phyloP scores from a whole-genome alignment of 2,797 vertebrate species.

The Morelia viridis region DNA sequence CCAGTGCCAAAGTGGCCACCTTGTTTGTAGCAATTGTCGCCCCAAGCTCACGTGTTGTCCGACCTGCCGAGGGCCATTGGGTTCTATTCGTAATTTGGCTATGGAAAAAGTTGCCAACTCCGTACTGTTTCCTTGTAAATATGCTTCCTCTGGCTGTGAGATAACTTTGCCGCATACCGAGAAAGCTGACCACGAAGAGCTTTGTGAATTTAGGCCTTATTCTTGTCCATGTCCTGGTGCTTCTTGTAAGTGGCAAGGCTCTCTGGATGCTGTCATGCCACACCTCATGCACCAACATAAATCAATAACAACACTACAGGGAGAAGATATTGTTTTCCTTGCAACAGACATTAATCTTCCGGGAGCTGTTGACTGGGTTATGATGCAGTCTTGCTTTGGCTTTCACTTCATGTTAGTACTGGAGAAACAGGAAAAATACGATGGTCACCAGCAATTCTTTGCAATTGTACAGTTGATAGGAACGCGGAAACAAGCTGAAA shows the following conservation, averaged over 20 bases:
- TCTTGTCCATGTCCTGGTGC: conserved; percentile 96
- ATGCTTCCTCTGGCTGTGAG: conserved; percentile 94
- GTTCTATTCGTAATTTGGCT: conserved; percentile 98
- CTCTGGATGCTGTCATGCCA: conserved; percentile 95
- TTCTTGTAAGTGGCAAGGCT: conserved; percentile 98
- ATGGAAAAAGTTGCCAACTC: conserved; percentile 99
- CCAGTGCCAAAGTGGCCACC: conserved; percentile 98
- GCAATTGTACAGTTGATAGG: conserved; percentile 94
- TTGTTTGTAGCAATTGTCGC: conserved; percentile 98
- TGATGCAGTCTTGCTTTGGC: conserved; percentile 99
- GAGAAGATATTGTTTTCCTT: conserved; percentile 96
- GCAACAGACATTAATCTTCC: conserved; percentile 98
- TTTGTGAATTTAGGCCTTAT: conserved; percentile 97
- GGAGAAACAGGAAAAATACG: conserved; percentile 95
- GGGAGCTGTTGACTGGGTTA: conserved; percentile 97
- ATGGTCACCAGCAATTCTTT: conserved; percentile 94
- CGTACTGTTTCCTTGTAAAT: conserved; percentile 97
- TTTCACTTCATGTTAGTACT: conserved; percentile 96
- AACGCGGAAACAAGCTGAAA: conserved; percentile 92
- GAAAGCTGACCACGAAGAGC: conserved; percentile 96
- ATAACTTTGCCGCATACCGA: conserved; percentile 93
- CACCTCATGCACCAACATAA: conserved; percentile 98
- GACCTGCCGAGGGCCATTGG: conserved; percentile 93
- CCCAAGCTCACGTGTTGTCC: conserved; percentile 99
- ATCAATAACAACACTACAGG: conserved; percentile 96